Evolutionary conservation across 2,797 vertebrate species (phyloP).

Genomic region (Hemitrygon akajei): DNA sequence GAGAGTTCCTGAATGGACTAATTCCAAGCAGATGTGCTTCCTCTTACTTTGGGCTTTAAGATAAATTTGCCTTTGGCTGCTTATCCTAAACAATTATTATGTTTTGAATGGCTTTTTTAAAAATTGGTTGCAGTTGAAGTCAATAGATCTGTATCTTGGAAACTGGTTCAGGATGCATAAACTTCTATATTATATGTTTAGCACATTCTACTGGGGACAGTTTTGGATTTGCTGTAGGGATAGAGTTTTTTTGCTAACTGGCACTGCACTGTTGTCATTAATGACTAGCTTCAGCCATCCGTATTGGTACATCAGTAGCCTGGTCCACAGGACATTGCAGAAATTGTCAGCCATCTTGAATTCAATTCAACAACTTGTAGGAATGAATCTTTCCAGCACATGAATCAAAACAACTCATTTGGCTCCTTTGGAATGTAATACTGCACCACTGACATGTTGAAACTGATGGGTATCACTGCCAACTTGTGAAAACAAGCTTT

Average conservation of each 20-base stretch:
- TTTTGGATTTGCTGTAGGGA: background rate
- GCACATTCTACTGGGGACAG: no score
- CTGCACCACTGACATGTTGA: background rate
- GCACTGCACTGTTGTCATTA: background rate
- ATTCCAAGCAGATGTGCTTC: background rate
- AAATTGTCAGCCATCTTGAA: background rate
- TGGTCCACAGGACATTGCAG: background rate
- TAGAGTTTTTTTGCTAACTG: background rate
- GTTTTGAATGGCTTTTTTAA: no score
- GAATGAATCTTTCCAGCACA: background rate
- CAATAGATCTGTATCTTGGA: no score
- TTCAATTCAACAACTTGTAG: background rate
- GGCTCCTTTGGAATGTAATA: constrained; percentile 10
- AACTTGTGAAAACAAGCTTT: constrained; percentile 25
- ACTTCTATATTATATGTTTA: no score
- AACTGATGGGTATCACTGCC: constrained; percentile 26
- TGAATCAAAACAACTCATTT: background rate
- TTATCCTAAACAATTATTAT: no score
- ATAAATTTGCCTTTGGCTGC: no score
- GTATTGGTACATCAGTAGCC: background rate
- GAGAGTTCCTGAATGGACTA: background rate
- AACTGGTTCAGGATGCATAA: no score
- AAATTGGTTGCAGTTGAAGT: no score
- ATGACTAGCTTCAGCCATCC: background rate
- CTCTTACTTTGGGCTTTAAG: background rate